Conservation (phyloP, 2,113 vertebrate species). For the Zootoca vivipara region DNA sequence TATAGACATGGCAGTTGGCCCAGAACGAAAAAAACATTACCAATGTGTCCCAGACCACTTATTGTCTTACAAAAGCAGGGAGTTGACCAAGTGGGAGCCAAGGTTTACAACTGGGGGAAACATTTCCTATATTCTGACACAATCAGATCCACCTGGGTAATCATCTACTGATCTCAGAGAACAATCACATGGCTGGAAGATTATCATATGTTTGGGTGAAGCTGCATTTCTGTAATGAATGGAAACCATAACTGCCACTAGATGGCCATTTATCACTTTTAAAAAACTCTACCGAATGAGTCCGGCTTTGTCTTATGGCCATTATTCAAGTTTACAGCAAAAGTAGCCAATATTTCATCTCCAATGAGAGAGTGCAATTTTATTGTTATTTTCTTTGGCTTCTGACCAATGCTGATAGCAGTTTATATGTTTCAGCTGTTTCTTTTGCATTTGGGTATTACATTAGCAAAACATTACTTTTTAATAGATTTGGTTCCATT, state of each 20-base stretch:
- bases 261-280: slow-evolving; percentile 25
- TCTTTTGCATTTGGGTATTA: slow-evolving; percentile 4
- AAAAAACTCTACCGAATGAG: neutral
- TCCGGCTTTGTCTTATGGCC: neutral
- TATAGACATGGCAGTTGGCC: neutral
- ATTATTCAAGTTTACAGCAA: slow-evolving; percentile 16
- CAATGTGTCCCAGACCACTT: neutral
- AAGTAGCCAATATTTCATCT: slow-evolving; percentile 1
- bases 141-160: neutral
- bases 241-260: slow-evolving; percentile 7
- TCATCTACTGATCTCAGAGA: neutral
- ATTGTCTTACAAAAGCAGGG: neutral
- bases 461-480: neutral
- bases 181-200: neutral
- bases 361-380: neutral
- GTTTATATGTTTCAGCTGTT: neutral
- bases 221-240: neutral
- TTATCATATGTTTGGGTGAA: neutral
- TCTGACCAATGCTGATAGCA: neutral
- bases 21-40: neutral
- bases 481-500: neutral
- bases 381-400: slow-evolving; percentile 21
- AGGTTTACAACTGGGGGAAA: neutral
- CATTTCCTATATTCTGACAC: neutral
- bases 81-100: neutral